Percentiles rank a stretch among this genome's conserved stretches.
These are phyloP conservation scores for Tolmerus cingulatus DNA, from an alignment of 2,888 invertebrate genomes.

Conservation along the genomic window DNA sequence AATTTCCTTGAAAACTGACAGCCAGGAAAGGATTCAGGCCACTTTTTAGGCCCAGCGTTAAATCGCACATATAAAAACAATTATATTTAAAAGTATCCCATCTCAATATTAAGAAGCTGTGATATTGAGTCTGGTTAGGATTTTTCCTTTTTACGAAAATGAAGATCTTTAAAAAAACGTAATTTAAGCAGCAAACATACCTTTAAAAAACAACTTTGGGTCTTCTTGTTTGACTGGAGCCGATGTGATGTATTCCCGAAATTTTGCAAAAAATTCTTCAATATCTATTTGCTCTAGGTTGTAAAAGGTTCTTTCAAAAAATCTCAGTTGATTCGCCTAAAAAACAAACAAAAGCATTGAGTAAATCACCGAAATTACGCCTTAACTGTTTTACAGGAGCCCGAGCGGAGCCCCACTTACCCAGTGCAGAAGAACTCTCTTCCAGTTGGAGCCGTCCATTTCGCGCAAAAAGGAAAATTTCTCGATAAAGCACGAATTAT, in stretches of 20 bases:
- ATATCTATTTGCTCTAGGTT: constrained; percentile 58
- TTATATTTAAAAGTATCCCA: no score
- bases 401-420: not conserved
- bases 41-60: no score
- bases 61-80: no score
- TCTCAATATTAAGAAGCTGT: no score
- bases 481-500: not conserved
- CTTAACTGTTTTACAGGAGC: not conserved
- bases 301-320: constrained; percentile 52
- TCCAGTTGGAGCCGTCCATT: constrained; percentile 45
- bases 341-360: not conserved
- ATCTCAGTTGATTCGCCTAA: constrained; percentile 56
- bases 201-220: constrained; percentile 54
- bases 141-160: no score
- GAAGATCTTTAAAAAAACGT: not conserved
- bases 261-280: constrained; percentile 56
- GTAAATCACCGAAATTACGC: not conserved
- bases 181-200: constrained; percentile 49
- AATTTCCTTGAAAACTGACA: no score
- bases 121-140: no score
- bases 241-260: constrained; percentile 45
- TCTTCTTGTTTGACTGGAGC: constrained; percentile 32
- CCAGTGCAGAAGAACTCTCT: constrained; percentile 43
- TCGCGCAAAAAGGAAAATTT: not conserved
- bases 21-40: no score